These are phyloP conservation scores for Pionites leucogaster DNA, from an alignment of 2,113 vertebrate species.

Conservation along the genomic window DNA sequence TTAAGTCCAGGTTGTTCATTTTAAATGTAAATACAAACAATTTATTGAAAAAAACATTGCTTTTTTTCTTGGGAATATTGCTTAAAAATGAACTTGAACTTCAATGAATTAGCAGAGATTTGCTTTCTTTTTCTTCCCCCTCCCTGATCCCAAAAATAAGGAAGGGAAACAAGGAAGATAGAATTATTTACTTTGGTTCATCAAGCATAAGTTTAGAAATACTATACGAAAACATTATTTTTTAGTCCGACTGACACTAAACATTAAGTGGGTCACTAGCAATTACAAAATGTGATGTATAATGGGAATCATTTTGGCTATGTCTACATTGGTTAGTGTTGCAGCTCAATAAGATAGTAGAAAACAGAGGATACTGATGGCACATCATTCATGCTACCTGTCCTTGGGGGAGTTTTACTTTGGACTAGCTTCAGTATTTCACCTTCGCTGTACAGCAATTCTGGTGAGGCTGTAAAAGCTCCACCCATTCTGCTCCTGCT, in stretches of 20 bases:
- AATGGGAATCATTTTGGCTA: neutral
- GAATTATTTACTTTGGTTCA: neutral
- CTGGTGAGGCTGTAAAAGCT: neutral
- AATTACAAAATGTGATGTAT: neutral
- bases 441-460: neutral
- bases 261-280: neutral
- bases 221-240: neutral
- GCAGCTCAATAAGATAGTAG: neutral
- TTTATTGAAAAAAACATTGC: neutral
- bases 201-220: neutral
- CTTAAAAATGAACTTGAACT: neutral
- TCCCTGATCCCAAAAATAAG: neutral
- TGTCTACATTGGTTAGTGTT: neutral
- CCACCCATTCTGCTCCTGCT: neutral
- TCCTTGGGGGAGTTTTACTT: neutral
- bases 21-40: neutral
- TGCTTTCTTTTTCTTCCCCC: neutral
- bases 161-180: neutral
- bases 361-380: neutral
- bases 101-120: neutral
- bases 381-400: neutral
- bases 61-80: neutral
- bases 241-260: neutral
- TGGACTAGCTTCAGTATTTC: neutral
- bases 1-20: neutral